Conservation (phyloP, 2,888 invertebrate genomes). For the Pteria penguin region DNA sequence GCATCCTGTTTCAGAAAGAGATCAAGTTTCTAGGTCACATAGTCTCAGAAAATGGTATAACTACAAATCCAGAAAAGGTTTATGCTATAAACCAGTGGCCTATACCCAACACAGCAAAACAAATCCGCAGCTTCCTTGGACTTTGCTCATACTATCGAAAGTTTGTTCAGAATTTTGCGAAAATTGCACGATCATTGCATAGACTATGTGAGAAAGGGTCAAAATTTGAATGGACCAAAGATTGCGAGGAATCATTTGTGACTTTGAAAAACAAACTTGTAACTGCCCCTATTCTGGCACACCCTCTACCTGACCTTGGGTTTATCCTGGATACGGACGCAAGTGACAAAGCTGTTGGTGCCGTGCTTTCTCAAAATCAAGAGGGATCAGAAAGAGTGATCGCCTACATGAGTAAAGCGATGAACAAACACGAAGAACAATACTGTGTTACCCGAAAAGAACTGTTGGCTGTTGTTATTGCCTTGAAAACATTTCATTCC, state of each 20-base stretch:
- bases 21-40: background rate
- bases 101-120: background rate
- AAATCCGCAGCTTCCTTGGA: constrained; percentile 19
- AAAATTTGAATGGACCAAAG: constrained; percentile 23
- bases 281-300: constrained; percentile 19
- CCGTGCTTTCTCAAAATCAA: constrained; percentile 25
- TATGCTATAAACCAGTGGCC: background rate
- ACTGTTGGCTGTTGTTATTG: constrained; percentile 30
- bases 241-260: constrained; percentile 20
- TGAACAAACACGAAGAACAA: constrained; percentile 28
- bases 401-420: constrained; percentile 33
- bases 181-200: constrained; percentile 28
- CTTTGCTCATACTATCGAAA: constrained; percentile 33
- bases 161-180: constrained; percentile 33
- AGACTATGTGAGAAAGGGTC: constrained; percentile 13
- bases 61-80: background rate
- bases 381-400: constrained; percentile 29
- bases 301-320: background rate
- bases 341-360: constrained; percentile 24
- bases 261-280: constrained; percentile 19
- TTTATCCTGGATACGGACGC: background rate
- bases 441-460: constrained; percentile 38
- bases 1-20: too few species aligned
- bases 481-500: constrained; percentile 24
- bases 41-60: background rate